Base-by-base conservation (phyloP, 2,113 vertebrate species). In the Hoplias malabaricus region DNA sequence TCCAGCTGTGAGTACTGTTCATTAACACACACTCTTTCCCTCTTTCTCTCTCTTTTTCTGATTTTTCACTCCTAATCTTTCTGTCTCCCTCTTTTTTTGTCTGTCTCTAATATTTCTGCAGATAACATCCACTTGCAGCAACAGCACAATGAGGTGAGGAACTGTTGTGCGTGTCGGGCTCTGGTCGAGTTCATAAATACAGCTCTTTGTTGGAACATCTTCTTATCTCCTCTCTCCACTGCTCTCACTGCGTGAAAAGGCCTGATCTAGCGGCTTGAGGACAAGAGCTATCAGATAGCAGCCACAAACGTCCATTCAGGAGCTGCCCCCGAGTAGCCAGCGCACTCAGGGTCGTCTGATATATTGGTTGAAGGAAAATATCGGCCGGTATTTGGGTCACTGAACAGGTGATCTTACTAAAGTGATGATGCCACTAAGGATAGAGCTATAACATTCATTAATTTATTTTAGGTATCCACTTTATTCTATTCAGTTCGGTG, bases 1-100 rank as follows among this genome's bases (percentile, higher is more conserved):
- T 89, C 89, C 87, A 83, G 74, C 88, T 91, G 90, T 86, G 91
- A 88, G 84, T 83, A 82, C 79, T 87, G 85, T 89, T 91, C 90
- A 92, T 92, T 91, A 91, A 85, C 85, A 75, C 78, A 72, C 80
- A 84, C 86, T 86, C 77, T 86, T 80, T 87, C 77, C 56, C 70
- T 48, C 86, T 87, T 80, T 84, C 46, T 86, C 86, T 77, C 77
- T 80, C 48, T 79, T 65, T 23, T 33, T 13, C 40, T 66, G n/a
- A n/a, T n/a, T n/a, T n/a, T 85, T 86, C 81, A 84, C 50, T 86
- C 86, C 76, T 75, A 78, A 38, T 79, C 67, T 23, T 85, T 86
- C 13, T 77, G 74, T 84, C 69, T 48, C 71, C 40, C 36, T 73
- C 65, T 74, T 48, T 74, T 33, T 77, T 83, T 73, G 84, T 62